Percentiles rank a stretch among this genome's conserved stretches.
Evolutionary conservation across 2,113 vertebrate genomes (phyloP).

Genomic region (Pangasianodon gigas): DNA sequence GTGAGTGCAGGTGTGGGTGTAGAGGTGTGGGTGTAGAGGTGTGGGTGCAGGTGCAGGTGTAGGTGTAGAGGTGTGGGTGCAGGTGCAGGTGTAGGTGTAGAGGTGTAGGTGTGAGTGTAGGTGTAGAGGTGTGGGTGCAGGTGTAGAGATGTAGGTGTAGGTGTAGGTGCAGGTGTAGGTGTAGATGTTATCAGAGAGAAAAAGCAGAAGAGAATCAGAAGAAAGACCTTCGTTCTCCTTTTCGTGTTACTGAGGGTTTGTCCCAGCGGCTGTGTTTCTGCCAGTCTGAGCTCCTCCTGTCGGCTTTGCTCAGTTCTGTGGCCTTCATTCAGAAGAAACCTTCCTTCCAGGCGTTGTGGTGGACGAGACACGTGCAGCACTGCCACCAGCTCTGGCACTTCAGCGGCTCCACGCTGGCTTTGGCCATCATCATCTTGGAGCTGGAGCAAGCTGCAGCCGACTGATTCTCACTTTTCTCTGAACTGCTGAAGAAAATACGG

Average conservation of each 20-base stretch:
- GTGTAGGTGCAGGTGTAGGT: neutral
- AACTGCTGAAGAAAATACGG: conserved; percentile 92
- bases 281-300: neutral
- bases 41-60: neutral
- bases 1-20: neutral
- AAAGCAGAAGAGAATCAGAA: neutral
- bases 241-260: neutral
- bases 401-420: conserved; percentile 92
- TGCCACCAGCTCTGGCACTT: conserved; percentile 99
- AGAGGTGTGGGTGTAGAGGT: neutral
- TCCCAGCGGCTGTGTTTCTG: conserved; percentile 23
- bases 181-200: neutral
- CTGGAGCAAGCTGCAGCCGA: conserved; percentile 84
- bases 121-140: neutral
- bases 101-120: neutral
- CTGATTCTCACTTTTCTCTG: conserved; percentile 82
- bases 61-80: neutral
- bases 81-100: neutral
- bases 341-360: conserved; percentile 85
- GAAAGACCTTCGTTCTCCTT: conserved; percentile 1
- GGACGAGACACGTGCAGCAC: conserved; percentile 96
- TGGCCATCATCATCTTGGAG: conserved; percentile 98
- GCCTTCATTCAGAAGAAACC: conserved; percentile 86
- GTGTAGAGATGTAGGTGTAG: neutral
- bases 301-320: conserved; percentile 75